These are phyloP conservation scores for Oreohelix idahoensis DNA, from an alignment of 1,140 invertebrate genomes.

Conservation along the genomic window DNA sequence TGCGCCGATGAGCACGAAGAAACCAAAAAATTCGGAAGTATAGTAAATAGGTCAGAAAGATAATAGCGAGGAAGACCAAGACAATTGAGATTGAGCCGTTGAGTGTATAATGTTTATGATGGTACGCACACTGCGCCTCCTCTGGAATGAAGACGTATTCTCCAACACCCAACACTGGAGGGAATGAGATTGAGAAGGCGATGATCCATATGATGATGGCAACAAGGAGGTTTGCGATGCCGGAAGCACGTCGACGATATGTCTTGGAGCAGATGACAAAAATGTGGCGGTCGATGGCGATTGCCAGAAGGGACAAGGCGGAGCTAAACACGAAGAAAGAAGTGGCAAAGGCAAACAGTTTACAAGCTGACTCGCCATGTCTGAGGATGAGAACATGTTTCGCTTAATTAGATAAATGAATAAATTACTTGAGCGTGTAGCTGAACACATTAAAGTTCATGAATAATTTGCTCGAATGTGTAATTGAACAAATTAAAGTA, in stretches of 20 bases:
- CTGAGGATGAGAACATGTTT: constrained; percentile 13
- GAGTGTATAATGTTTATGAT: constrained; percentile 56
- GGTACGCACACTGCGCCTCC: constrained; percentile 65
- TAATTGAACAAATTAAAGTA: too few species aligned
- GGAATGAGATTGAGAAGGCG: constrained; percentile 41
- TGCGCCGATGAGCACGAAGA: constrained; percentile 60
- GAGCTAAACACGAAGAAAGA: constrained; percentile 67
- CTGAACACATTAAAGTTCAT: too few species aligned
- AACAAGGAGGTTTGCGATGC: constrained; percentile 51
- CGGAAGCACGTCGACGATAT: constrained; percentile 58
- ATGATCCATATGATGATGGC: constrained; percentile 44
- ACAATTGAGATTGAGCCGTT: constrained; percentile 67
- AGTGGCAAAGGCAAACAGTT: constrained; percentile 65
- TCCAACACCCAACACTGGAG: constrained; percentile 64
- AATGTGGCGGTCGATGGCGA: constrained; percentile 65
- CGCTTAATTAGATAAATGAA: not conserved
- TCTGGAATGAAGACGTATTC: constrained; percentile 60
- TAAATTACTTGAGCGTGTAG: too few species aligned
- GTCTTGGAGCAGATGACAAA: constrained; percentile 59
- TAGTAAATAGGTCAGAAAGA: constrained; percentile 55
- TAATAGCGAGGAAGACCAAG: constrained; percentile 61
- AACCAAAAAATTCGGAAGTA: constrained; percentile 66
- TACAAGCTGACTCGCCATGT: constrained; percentile 60
- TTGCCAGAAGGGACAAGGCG: constrained; percentile 56
- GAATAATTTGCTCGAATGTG: too few species aligned